phyloP scores from a whole-genome alignment of 2,113 vertebrate genomes.

The Eublepharis macularius region DNA sequence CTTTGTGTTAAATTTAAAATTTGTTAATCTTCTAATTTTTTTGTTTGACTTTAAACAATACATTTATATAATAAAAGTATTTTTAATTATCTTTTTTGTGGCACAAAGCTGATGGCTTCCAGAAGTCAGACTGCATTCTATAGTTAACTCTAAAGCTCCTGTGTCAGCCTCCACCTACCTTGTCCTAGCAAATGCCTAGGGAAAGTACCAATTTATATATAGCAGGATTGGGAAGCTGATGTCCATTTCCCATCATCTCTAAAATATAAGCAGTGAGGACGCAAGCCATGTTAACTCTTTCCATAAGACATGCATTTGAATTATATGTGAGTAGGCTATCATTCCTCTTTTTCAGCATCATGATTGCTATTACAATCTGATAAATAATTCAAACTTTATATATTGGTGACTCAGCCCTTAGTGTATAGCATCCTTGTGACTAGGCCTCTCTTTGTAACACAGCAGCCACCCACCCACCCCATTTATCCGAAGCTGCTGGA shows the following conservation, averaged over 20 bases:
- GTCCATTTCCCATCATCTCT: neutral
- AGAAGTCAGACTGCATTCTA: neutral
- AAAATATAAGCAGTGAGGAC: neutral
- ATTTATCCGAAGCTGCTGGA: too few relatives aligned
- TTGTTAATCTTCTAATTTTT: slow-evolving; percentile 10
- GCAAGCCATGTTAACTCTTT: neutral
- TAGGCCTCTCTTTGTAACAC: too few relatives aligned
- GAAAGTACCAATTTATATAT: neutral
- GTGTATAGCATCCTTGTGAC: too few relatives aligned
- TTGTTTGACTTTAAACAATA: slow-evolving; percentile 4
- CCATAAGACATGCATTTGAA: neutral
- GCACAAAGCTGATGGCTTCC: neutral
- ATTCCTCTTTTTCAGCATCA: neutral
- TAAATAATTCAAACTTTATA: neutral
- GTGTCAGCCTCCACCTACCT: neutral
- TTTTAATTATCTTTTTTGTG: neutral
- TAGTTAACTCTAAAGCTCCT: neutral
- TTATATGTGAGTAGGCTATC: neutral
- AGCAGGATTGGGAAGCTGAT: neutral
- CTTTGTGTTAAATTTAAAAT: slow-evolving; percentile 46
- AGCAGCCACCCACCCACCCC: too few relatives aligned
- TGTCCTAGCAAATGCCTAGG: neutral
- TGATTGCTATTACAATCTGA: neutral
- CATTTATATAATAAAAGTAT: neutral
- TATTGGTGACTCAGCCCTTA: neutral